These are phyloP conservation scores for Penaeus chinensis DNA, from an alignment of 1,140 invertebrate species.

Conservation along the genomic window DNA sequence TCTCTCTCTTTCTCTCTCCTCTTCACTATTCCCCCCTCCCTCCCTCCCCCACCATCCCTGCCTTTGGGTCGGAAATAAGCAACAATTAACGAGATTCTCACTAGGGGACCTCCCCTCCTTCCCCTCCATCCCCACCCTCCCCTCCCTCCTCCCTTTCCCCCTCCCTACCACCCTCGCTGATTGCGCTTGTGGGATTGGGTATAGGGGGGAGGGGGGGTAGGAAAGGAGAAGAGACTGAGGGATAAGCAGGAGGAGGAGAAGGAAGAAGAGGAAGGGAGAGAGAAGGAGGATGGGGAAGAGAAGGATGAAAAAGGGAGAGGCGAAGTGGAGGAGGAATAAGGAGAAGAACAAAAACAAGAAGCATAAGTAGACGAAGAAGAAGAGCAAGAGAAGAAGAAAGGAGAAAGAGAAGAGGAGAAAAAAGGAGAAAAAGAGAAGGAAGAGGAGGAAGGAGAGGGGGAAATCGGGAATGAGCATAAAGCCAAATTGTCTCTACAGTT, in stretches of 20 bases:
- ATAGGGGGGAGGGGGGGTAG: not conserved
- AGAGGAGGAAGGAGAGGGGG: too few relatives aligned
- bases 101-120: not conserved
- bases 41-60: slow-evolving; percentile 23
- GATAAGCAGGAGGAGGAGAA: not conserved
- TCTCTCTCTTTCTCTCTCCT: slow-evolving; percentile 12
- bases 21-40: not conserved
- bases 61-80: slow-evolving; percentile 53
- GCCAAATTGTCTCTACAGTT: slow-evolving; percentile 36
- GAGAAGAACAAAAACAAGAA: too few relatives aligned
- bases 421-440: too few relatives aligned
- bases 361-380: too few relatives aligned
- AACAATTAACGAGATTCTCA: slow-evolving; percentile 50
- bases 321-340: too few relatives aligned
- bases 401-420: too few relatives aligned
- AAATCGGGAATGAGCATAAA: slow-evolving; percentile 33
- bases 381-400: too few relatives aligned
- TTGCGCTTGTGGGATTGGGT: not conserved
- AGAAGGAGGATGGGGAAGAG: not conserved
- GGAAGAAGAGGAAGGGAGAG: not conserved
- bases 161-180: slow-evolving; percentile 7
- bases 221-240: not conserved
- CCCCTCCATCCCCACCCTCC: not conserved
- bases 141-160: slow-evolving; percentile 28
- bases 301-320: not conserved